Evolutionary conservation across 1,140 invertebrate genomes (phyloP).

Genomic region (Drosophila chauvacae): DNA sequence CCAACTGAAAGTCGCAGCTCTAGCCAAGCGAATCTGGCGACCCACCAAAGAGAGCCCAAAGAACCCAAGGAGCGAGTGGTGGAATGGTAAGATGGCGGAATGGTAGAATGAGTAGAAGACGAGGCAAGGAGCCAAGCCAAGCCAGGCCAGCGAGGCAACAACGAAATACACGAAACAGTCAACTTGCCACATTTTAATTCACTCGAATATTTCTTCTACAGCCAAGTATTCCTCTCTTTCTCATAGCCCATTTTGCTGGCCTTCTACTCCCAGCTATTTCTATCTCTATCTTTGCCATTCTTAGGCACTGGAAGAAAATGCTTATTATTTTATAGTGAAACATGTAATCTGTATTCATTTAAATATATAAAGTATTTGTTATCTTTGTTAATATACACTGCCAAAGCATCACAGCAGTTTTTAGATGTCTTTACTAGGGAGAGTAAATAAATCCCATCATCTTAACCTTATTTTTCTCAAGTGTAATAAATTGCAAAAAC

Average conservation of each 20-base stretch:
- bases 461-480: not conserved
- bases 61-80: not conserved
- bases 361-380: not conserved
- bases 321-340: too few species aligned
- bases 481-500: conserved; percentile 58
- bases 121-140: conserved; percentile 9
- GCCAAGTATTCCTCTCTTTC: conserved; percentile 26
- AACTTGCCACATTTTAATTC: conserved; percentile 82
- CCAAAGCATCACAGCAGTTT: too few species aligned
- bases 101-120: not conserved
- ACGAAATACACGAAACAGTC: conserved; percentile 71
- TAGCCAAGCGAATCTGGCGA: conserved; percentile 47
- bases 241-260: conserved; percentile 20
- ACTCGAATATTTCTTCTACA: conserved; percentile 71
- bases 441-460: conserved; percentile 44
- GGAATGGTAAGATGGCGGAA: conserved; percentile 3
- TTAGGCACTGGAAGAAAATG: conserved; percentile 17
- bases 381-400: not conserved
- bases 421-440: rapidly evolving
- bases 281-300: conserved; percentile 1
- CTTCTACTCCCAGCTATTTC: conserved; percentile 22
- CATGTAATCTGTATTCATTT: too few species aligned
- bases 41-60: conserved; percentile 20
- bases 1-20: conserved; percentile 22
- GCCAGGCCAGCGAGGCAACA: conserved; percentile 42